Evolutionary conservation across 2,888 invertebrate species (phyloP), one percentile per base, ranked within the genome.

Genomic region (Coremacera marginata): DNA sequence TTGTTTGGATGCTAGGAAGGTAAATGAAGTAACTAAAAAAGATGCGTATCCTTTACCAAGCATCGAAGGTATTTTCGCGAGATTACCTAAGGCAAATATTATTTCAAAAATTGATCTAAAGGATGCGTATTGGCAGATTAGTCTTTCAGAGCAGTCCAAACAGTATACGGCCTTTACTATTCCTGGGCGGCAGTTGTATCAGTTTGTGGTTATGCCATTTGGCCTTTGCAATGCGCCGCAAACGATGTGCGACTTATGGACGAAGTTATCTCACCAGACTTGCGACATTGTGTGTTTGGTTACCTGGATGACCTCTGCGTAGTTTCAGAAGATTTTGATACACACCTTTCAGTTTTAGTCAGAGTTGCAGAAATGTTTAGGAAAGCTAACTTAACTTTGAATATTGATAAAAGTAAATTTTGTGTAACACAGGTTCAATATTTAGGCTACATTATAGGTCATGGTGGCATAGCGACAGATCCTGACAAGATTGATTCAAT

Each of bases 1-100:
- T 8, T 78, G 75, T 22, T 44, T 70, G 0, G 75, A 75, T 11
- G 75, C 77, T 2, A 34, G 73, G 14, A 76, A 55, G n/a, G 19
- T 76, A 1, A 76, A 78, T 71, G 7, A 11, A 1, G 75, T 75
- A 0, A 75, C 70, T 0, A 70, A 27, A 14, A 74, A 78, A 51
- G 81, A 83, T 74, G 81, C 79, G n/a, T 81, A 81, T 65, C 79
- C 80, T 2, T 25, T 81, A 27, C 77, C 79, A 14, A 76, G 72
- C 16, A 79, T 81, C 3, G 80, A 81, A 14, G 79, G 79, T 0
- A 80, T 82, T 22, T 25, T 71, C 7, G 5, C 74, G 31, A 37
- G 80, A 0, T 51, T 79, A 3, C 77, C 77, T 0, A 75, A 77
- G 19, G 79, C 79, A 8, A 51, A 76, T 1, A 77, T 72, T 37